Conservation (phyloP, 2,797 vertebrate genomes). For the Premnoplex brunnescens region DNA sequence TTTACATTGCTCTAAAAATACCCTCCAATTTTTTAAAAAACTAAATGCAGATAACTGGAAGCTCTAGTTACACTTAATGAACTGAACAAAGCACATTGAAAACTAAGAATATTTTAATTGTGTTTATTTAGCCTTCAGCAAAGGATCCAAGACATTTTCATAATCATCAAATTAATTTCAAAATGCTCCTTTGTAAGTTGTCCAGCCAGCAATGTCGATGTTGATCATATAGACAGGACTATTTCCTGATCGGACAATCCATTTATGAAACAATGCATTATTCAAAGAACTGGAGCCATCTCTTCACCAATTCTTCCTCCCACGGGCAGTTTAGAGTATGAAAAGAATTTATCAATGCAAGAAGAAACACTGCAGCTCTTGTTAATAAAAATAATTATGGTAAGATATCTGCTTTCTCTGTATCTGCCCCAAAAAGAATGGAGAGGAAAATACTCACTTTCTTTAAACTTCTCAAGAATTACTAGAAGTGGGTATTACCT, state of each 20-base stretch:
- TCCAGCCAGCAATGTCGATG: constrained; percentile 27
- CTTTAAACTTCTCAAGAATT: not conserved
- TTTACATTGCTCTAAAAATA: constrained; percentile 76
- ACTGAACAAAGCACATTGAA: constrained; percentile 68
- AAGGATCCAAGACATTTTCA: constrained; percentile 48
- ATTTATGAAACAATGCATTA: constrained; percentile 8
- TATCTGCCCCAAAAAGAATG: not conserved
- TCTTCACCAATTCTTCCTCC: constrained; percentile 5
- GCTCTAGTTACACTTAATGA: constrained; percentile 68
- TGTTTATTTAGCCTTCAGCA: constrained; percentile 68
- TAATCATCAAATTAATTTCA: constrained; percentile 58
- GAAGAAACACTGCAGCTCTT: not conserved
- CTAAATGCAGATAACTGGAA: constrained; percentile 67
- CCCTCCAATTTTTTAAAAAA: constrained; percentile 65
- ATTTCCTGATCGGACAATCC: constrained; percentile 4
- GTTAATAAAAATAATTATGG: not conserved
- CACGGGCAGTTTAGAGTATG: not conserved
- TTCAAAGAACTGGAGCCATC: constrained; percentile 8
- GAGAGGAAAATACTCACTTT: not conserved
- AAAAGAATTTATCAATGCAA: not conserved
- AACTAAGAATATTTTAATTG: constrained; percentile 73
- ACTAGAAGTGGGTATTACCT: not conserved
- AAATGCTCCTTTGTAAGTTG: constrained; percentile 22
- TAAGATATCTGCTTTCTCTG: not conserved
- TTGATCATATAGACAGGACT: not conserved